phyloP scores from a whole-genome alignment of 92 coral and sea anemone species.

The Paramuricea clavata region DNA sequence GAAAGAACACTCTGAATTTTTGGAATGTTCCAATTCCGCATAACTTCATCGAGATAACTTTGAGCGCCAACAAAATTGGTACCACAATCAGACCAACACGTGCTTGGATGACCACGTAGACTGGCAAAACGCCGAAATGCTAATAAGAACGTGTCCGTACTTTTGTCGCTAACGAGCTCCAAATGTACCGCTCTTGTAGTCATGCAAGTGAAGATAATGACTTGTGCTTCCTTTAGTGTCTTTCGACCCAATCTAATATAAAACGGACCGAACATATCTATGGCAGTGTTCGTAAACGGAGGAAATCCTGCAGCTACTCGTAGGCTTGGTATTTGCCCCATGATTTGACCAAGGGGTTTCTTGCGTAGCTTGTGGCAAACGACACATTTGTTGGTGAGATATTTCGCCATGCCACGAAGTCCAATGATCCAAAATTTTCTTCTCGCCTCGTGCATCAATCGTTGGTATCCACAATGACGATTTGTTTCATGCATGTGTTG shows the following conservation, averaged over 20 bases:
- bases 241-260: constrained; percentile 62
- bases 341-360: constrained; percentile 69
- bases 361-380: constrained; percentile 60
- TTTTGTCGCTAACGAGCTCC: constrained; percentile 68
- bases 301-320: constrained; percentile 63
- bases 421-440: constrained; percentile 68
- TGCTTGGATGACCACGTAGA: constrained; percentile 64
- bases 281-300: constrained; percentile 52
- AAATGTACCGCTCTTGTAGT: constrained; percentile 74
- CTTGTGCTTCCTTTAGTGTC: constrained; percentile 75
- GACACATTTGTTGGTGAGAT: constrained; percentile 62
- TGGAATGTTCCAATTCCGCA: constrained; percentile 30
- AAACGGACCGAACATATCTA: constrained; percentile 68
- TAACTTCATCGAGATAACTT: constrained; percentile 53
- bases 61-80: constrained; percentile 67
- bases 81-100: constrained; percentile 70
- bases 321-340: constrained; percentile 72
- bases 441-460: constrained; percentile 53
- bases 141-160: constrained; percentile 74
- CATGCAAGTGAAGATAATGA: constrained; percentile 56
- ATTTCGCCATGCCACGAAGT: constrained; percentile 57
- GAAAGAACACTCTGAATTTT: constrained; percentile 34
- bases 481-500: constrained; percentile 25
- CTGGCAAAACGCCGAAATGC: constrained; percentile 68
- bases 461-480: constrained; percentile 43